These are phyloP conservation scores for Dasypogon diadema DNA, from an alignment of 2,888 invertebrate genomes.

Conservation along the genomic window DNA sequence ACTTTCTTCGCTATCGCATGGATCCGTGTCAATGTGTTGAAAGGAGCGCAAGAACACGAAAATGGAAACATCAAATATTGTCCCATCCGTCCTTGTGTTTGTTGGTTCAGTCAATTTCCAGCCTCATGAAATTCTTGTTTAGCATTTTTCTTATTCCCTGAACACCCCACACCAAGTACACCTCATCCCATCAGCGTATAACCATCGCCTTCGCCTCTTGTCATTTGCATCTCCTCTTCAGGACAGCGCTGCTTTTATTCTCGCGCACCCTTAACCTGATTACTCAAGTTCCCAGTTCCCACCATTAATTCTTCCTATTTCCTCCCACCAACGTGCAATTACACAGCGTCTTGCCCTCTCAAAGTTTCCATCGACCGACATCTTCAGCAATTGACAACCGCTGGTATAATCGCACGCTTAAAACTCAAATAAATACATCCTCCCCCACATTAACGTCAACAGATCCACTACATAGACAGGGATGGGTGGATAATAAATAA, in stretches of 20 bases:
- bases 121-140: slow-evolving; percentile 50
- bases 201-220: slow-evolving; percentile 19
- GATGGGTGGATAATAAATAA: slow-evolving; percentile 50
- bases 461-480: slow-evolving; percentile 41
- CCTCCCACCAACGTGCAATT: slow-evolving; percentile 42
- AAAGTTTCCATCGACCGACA: slow-evolving; percentile 41
- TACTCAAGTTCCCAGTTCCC: slow-evolving; percentile 52
- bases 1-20: slow-evolving; percentile 42
- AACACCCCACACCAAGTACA: neutral
- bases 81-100: slow-evolving; percentile 47
- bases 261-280: slow-evolving; percentile 55
- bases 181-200: neutral
- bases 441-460: slow-evolving; percentile 45
- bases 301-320: slow-evolving; percentile 47
- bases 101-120: slow-evolving; percentile 49
- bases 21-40: slow-evolving; percentile 45
- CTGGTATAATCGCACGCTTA: slow-evolving; percentile 51
- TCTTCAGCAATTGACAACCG: slow-evolving; percentile 51
- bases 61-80: slow-evolving; percentile 50
- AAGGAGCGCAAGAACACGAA: slow-evolving; percentile 29
- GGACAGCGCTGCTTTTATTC: slow-evolving; percentile 42
- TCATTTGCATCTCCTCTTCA: slow-evolving; percentile 48
- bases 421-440: slow-evolving; percentile 53
- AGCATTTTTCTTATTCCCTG: slow-evolving; percentile 46
- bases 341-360: slow-evolving; percentile 49